Evolutionary conservation across 2,888 invertebrate species (phyloP), one percentile per base, ranked within the genome.

Genomic region (Caenorhabditis afra): DNA sequence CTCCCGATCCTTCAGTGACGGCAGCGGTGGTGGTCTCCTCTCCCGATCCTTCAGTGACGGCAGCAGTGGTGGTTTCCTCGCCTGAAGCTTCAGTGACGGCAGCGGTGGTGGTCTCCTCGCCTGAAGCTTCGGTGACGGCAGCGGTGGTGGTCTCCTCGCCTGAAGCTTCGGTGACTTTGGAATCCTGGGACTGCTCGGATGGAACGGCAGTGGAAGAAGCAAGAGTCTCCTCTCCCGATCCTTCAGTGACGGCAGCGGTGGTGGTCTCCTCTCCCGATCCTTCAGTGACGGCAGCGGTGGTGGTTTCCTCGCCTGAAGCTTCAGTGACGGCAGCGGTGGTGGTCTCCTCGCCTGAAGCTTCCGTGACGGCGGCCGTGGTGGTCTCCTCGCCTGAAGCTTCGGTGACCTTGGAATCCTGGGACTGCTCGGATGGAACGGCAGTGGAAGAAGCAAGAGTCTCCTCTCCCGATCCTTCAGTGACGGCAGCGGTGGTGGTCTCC

Each of bases 251-350:
- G 14, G 61, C 61, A 16, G 47, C 35, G 18, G 61, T 61, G 47
- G 58, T 58, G n/a, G 58, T 23, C 58, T 58, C 58, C 23, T 58
- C 58, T 23, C 41, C 55, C 7, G 61, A 50, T 2, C 45, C 57
- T 23, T 55, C 44, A 8, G 62, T 16, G 39, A n/a, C 64, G 12
- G 59, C 14, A 16, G 29, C 44, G 37, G 53, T 52, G 16, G 68
- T 62, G n/a, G 79, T 10, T 37, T 75, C 74, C 47, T 81, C 81
- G 47, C 73, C 81, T 14, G 73, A 73, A 35, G 49, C 53, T 61
- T 80, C 68, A 41, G 58, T 58, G 37, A 20, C 66, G 11, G 64
- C 35, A 23, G 52, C 50, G 16, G 64, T 71, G 39, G 67, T 57
- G 20, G 53, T 35, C 35, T 68, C 61, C 22, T 49, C 55, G 41